Evolutionary conservation across 1,140 invertebrate genomes (phyloP), one percentile per base, ranked within the genome.

Genomic region (Helicoverpa zea): DNA sequence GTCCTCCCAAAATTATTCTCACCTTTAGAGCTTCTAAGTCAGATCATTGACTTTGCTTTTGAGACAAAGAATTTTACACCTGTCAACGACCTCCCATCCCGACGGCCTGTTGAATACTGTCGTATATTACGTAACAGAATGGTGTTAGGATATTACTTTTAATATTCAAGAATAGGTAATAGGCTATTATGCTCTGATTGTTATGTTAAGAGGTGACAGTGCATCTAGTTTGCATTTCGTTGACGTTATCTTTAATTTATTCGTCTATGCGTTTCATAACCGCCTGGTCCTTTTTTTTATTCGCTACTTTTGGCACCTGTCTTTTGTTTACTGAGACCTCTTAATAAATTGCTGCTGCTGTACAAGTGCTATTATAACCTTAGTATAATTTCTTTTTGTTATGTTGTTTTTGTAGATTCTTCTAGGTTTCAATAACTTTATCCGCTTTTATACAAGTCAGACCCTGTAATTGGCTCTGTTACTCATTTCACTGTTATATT

Each of bases 61-160:
- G 29, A 72, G 49, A 72, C 68, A 72, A 72, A 72, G 49, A 18
- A 30, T 51, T 29, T 72, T 30, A 30, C 68, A 54, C 52, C 68
- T 72, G 68, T 72, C 68, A 72, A 54, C 68, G 68, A 72, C 68
- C 68, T 52, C 58, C 0, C 58, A 14, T 0, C 16, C 12, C 68
- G 29, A 30, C 59, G 2, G 52, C 29, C 16, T 47, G 43, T 49
- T 16, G 64, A 4, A 10, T 43, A 54, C 59, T 66, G 47, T 52
- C 61, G 56, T 77, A 29, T 43, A 35, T 64, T 64, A 47, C 30
- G 35, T 29, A 35, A 43, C 14, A 12, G 0, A 43, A 43, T 43
- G 5, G 23, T 64, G 43, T 35, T 64, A 43, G 29, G 3, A 16
- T 64, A 47, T 2, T 30, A 47, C 23, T 61, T 61, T 29, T 9